These are phyloP conservation scores for Lepidocyrtoides sp. DNA, from an alignment of 2,888 invertebrate genomes.

Conservation along the genomic window DNA sequence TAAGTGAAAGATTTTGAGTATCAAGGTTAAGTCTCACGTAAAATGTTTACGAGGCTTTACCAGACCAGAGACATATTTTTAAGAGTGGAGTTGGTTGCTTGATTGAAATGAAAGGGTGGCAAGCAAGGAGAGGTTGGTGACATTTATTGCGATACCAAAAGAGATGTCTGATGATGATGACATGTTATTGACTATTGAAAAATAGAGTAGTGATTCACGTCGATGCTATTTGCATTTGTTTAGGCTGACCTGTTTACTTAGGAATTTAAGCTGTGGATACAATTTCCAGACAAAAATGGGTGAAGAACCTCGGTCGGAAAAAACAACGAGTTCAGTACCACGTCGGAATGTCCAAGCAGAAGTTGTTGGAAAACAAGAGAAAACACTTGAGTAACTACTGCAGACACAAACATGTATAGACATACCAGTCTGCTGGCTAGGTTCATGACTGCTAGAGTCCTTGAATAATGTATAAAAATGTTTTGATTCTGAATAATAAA, in stretches of 20 bases:
- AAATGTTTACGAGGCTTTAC: slow-evolving; percentile 11
- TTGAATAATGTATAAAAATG: slow-evolving; percentile 23
- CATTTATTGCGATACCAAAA: not conserved
- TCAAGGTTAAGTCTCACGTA: slow-evolving; percentile 23
- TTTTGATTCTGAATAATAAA: not conserved
- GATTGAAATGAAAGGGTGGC: slow-evolving; percentile 22
- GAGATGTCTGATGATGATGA: not conserved
- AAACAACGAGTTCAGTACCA: no score
- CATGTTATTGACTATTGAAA: not conserved
- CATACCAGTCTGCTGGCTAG: not conserved
- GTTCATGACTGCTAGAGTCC: not conserved
- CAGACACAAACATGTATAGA: no score
- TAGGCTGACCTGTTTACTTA: no score
- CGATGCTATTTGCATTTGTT: no score
- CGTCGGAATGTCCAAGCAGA: no score
- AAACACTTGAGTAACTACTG: no score
- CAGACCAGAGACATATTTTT: not conserved
- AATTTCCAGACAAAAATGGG: no score
- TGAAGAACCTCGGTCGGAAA: no score
- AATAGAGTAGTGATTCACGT: no score
- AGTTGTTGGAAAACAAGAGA: no score
- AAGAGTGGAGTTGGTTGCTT: not conserved
- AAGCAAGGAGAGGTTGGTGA: no score
- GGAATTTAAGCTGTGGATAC: no score
- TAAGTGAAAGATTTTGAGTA: slow-evolving; percentile 2